Percentiles rank a stretch among this genome's conserved stretches.
phyloP scores from a whole-genome alignment of 2,113 vertebrate genomes.

The Dasypus novemcinctus region DNA sequence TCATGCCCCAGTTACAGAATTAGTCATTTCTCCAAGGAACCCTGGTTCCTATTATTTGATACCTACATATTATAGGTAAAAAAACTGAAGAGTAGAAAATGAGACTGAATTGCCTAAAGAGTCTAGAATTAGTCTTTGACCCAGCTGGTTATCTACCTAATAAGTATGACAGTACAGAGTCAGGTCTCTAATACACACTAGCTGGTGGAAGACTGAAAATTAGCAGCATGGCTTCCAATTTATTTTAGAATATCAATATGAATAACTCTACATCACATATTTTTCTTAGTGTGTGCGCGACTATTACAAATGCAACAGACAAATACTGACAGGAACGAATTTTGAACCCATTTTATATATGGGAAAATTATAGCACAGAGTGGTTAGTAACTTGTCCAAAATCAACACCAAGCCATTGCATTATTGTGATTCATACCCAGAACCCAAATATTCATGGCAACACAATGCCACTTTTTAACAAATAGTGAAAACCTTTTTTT shows the following conservation, averaged over 20 bases:
- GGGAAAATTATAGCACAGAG: rapidly evolving
- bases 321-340: not conserved
- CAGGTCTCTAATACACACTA: not conserved
- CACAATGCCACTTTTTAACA: rapidly evolving
- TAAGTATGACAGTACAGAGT: rapidly evolving
- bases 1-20: not conserved
- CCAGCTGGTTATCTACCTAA: rapidly evolving
- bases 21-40: not conserved
- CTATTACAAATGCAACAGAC: not conserved
- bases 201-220: rapidly evolving
- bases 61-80: not conserved
- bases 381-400: no score
- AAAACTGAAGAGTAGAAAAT: not conserved
- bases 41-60: not conserved
- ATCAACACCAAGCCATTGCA: rapidly evolving
- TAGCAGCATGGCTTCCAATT: no score
- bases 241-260: rapidly evolving
- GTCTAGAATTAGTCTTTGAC: rapidly evolving
- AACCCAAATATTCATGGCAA: rapidly evolving
- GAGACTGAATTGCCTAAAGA: not conserved
- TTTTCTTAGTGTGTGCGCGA: no score
- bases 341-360: no score
- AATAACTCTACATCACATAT: rapidly evolving
- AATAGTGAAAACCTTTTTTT: rapidly evolving
- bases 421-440: not conserved